Percentiles rank a stretch among this genome's conserved stretches.
Evolutionary conservation across 23 tunicate species (phyloP).

Genomic region (Ascidia mentula): DNA sequence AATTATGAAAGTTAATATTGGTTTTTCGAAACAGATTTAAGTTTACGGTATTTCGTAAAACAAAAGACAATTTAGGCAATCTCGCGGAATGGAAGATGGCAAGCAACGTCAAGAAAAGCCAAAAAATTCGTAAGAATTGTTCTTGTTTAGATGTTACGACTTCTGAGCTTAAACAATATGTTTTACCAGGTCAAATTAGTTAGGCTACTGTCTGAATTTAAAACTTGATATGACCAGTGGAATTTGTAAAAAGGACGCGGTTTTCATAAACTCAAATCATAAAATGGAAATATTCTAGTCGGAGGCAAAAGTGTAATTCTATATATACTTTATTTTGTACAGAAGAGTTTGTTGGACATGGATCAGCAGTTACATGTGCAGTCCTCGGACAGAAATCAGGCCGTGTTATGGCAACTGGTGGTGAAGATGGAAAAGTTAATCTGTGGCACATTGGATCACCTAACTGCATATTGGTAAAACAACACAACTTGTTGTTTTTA

Average conservation of each 20-base stretch:
- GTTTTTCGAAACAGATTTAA: too few species aligned
- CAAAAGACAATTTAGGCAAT: too few species aligned
- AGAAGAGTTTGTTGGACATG: slow-evolving; percentile 80
- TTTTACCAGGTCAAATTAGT: not conserved
- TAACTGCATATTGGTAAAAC: slow-evolving; percentile 68
- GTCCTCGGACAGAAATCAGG: slow-evolving; percentile 84
- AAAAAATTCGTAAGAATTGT: not conserved
- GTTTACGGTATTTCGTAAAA: too few species aligned
- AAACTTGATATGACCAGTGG: too few species aligned
- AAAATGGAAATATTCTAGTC: too few species aligned
- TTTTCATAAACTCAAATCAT: too few species aligned
- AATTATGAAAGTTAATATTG: too few species aligned
- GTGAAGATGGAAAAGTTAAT: slow-evolving; percentile 88
- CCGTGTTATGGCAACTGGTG: slow-evolving; percentile 89
- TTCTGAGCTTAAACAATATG: not conserved
- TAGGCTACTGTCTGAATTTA: too few species aligned
- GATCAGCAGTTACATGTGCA: slow-evolving; percentile 55
- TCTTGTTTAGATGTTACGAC: not conserved
- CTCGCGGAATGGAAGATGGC: not conserved
- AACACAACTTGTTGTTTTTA: too few species aligned
- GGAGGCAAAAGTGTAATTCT: too few species aligned
- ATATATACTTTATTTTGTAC: too few species aligned
- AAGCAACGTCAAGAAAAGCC: not conserved
- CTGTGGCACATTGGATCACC: slow-evolving; percentile 84
- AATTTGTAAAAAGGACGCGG: too few species aligned